Conservation (phyloP, 2,888 invertebrate genomes). For the Rotaria socialis region DNA sequence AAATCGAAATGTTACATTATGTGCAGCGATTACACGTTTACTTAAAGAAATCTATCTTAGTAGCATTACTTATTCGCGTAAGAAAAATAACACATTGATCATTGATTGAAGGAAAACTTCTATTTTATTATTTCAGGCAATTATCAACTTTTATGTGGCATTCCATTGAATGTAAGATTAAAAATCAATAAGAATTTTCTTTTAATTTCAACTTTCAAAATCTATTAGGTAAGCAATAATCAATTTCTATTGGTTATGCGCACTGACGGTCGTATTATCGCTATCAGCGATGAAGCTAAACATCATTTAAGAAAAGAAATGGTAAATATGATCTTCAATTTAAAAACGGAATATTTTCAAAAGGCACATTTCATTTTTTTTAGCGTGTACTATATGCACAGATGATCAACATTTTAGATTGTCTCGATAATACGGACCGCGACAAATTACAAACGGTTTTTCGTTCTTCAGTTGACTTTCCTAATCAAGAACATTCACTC, state of each 20-base stretch:
- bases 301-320: constrained; percentile 9
- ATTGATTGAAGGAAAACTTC: not conserved
- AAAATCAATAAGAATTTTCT: not conserved
- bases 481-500: not conserved
- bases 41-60: not conserved
- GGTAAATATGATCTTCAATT: not conserved
- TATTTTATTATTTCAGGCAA: not conserved
- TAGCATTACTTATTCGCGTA: not conserved
- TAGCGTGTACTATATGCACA: not conserved
- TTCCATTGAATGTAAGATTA: not conserved
- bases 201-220: not conserved
- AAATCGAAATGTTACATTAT: constrained; percentile 8
- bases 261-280: not conserved
- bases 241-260: not conserved
- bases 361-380: not conserved
- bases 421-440: not conserved
- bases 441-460: not conserved
- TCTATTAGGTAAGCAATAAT: not conserved
- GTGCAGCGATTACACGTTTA: not conserved
- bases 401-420: not conserved
- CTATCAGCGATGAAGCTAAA: constrained; percentile 7
- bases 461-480: not conserved
- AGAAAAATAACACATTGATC: not conserved
- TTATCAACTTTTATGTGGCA: not conserved
- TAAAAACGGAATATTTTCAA: not conserved